phyloP scores from a whole-genome alignment of 2,797 vertebrate genomes.

The Chelonia mydas region DNA sequence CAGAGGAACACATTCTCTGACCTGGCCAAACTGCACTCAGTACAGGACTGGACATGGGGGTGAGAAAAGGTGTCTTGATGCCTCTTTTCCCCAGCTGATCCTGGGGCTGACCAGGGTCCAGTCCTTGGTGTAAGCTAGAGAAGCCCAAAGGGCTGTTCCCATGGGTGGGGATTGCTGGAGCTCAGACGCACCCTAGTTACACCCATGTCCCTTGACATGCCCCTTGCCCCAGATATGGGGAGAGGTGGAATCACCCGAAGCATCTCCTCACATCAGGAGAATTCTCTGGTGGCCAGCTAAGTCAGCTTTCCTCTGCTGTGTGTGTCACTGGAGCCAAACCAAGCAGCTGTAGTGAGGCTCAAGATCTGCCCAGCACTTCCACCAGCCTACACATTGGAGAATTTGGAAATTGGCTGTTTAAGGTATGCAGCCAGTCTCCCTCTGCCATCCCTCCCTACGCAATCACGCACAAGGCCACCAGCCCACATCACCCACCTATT shows the following conservation, averaged over 20 bases:
- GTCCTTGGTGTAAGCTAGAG: neutral
- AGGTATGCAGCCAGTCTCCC: neutral
- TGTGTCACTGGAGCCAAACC: neutral
- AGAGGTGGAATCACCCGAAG: neutral
- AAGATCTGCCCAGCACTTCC: fast-evolving
- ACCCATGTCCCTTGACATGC: neutral
- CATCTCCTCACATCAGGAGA: neutral
- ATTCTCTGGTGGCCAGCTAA: neutral
- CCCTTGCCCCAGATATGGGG: neutral
- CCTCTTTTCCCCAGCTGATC: neutral
- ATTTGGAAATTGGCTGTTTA: neutral
- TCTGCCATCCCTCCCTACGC: neutral
- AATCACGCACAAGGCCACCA: neutral
- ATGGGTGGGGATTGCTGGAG: neutral
- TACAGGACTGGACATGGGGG: fast-evolving
- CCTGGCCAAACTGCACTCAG: neutral
- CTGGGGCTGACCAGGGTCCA: neutral
- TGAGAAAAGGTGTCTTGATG: neutral
- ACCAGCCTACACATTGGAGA: neutral
- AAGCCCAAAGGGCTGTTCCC: neutral
- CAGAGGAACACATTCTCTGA: neutral
- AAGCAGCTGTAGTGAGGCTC: neutral
- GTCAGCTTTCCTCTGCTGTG: neutral
- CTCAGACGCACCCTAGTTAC: neutral
- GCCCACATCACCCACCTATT: neutral